phyloP scores from a whole-genome alignment of 2,797 vertebrate genomes.

The Falco naumanni region DNA sequence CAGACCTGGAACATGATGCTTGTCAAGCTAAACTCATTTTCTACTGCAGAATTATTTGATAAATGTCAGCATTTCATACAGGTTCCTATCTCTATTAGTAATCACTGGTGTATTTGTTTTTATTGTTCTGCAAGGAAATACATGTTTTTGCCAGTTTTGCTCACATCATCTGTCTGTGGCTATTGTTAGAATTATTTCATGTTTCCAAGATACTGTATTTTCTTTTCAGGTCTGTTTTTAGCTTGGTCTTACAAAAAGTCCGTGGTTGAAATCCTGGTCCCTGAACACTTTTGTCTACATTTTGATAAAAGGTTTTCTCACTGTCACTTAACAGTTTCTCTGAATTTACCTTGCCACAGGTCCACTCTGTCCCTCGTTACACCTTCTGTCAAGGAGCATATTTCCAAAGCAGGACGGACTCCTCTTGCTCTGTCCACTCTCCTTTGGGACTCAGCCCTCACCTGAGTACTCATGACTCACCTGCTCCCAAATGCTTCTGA shows the following conservation, averaged over 20 bases:
- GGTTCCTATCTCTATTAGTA: not conserved
- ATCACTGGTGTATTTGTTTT: not conserved
- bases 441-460: not conserved
- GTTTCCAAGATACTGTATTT: not conserved
- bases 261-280: not conserved
- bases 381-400: not conserved
- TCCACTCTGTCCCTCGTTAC: not conserved
- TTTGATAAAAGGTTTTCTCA: not conserved
- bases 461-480: not conserved
- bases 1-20: not conserved
- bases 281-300: not conserved
- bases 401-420: not conserved
- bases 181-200: not conserved
- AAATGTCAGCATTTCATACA: not conserved
- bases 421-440: not conserved
- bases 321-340: not conserved
- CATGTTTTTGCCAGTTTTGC: constrained; percentile 26
- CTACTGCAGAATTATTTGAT: constrained; percentile 5
- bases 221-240: constrained; percentile 24
- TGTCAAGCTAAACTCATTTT: constrained; percentile 31
- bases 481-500: not conserved
- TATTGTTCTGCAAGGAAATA: constrained; percentile 46
- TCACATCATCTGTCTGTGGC: not conserved
- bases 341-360: not conserved
- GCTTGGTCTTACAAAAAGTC: not conserved